These are phyloP conservation scores for Pteria penguin DNA, from an alignment of 2,888 invertebrate species.

Conservation along the genomic window DNA sequence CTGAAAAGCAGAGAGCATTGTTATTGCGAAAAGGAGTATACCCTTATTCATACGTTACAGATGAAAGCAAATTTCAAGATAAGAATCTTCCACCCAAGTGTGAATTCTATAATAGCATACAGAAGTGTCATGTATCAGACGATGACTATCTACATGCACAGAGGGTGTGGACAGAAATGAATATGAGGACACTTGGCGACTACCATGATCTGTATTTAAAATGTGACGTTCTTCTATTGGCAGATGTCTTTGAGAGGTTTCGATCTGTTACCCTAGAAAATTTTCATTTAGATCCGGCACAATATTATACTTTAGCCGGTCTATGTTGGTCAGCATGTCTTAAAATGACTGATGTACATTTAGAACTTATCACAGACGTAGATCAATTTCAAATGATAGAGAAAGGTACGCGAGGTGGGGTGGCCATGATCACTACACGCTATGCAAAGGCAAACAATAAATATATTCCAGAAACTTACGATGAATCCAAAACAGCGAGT, in stretches of 20 bases:
- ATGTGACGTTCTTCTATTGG: constrained; percentile 68
- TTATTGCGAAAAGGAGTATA: constrained; percentile 21
- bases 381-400: constrained; percentile 39
- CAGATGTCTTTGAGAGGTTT: constrained; percentile 70
- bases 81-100: constrained; percentile 30
- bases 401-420: constrained; percentile 58
- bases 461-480: neutral
- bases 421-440: neutral
- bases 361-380: constrained; percentile 15
- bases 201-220: constrained; percentile 58
- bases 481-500: neutral
- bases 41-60: constrained; percentile 43
- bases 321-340: constrained; percentile 50
- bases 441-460: constrained; percentile 20
- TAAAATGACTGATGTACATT: constrained; percentile 39
- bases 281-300: constrained; percentile 9
- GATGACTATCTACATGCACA: constrained; percentile 56
- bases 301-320: constrained; percentile 25
- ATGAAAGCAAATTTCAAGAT: constrained; percentile 39
- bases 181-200: constrained; percentile 45
- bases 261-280: constrained; percentile 9
- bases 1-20: neutral
- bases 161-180: constrained; percentile 28
- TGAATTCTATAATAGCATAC: constrained; percentile 2
- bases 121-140: constrained; percentile 28